Conservation (phyloP, 2,113 vertebrate species). For the Carollia perspicillata region DNA sequence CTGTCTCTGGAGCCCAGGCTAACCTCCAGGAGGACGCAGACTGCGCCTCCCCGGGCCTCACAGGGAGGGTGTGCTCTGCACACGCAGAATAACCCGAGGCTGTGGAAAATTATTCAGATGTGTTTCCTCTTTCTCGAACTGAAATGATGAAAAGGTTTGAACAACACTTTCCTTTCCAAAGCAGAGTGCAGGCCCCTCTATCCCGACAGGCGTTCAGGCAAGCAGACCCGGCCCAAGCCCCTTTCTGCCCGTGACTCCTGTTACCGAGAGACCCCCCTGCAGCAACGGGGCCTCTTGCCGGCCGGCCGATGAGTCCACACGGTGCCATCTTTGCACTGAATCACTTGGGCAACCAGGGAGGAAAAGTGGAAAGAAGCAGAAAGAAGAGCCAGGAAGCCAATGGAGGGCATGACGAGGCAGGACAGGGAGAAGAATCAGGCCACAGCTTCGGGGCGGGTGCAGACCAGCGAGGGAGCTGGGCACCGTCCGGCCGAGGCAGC, state of each 20-base stretch:
- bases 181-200: neutral
- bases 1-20: neutral
- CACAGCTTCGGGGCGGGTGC: fast-evolving
- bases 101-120: neutral
- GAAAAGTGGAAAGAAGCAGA: neutral
- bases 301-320: neutral
- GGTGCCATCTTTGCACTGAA: neutral
- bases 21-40: neutral
- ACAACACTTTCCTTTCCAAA: conserved; percentile 6
- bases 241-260: neutral
- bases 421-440: neutral
- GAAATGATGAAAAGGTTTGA: conserved; percentile 2
- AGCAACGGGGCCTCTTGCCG: neutral
- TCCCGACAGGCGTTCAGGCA: neutral
- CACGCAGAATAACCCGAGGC: neutral
- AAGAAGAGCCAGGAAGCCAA: neutral
- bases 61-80: neutral
- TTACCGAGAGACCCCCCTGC: neutral
- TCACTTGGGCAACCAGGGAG: neutral
- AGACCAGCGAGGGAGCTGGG: neutral
- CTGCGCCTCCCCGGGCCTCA: neutral
- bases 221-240: neutral
- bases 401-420: neutral
- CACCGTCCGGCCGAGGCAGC: neutral
- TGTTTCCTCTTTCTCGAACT: neutral